phyloP scores from a whole-genome alignment of 2,888 invertebrate genomes.

The Zygogramma bicolorata region DNA sequence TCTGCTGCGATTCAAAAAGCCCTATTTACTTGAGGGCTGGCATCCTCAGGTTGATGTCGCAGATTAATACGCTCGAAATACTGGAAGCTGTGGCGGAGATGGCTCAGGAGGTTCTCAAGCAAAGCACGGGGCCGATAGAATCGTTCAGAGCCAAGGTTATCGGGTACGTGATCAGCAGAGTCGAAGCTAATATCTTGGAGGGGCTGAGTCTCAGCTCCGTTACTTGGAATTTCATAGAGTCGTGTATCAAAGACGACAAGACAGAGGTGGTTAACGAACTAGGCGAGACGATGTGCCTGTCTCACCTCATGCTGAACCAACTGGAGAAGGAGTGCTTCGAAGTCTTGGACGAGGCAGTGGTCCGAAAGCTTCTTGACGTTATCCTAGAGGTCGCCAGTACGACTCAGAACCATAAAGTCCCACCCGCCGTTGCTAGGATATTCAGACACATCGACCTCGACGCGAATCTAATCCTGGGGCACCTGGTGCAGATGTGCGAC shows the following conservation, averaged over 20 bases:
- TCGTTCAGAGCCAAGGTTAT: constrained; percentile 54
- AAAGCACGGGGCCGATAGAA: constrained; percentile 40
- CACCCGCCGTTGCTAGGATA: constrained; percentile 72
- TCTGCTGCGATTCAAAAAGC: constrained; percentile 63
- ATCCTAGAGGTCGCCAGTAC: constrained; percentile 71
- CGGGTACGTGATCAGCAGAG: constrained; percentile 51
- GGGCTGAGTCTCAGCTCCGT: constrained; percentile 53
- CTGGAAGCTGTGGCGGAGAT: constrained; percentile 53
- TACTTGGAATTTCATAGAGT: constrained; percentile 73
- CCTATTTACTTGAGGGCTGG: constrained; percentile 66
- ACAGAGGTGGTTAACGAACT: constrained; percentile 43
- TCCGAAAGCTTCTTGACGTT: constrained; percentile 67
- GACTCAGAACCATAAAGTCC: constrained; percentile 73
- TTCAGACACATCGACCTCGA: constrained; percentile 77
- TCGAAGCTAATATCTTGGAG: constrained; percentile 52
- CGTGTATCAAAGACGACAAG: constrained; percentile 70
- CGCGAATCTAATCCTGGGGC: constrained; percentile 71
- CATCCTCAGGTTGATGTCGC: constrained; percentile 62
- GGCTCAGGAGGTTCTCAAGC: constrained; percentile 51
- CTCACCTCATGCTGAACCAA: constrained; percentile 43
- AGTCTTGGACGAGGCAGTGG: constrained; percentile 67
- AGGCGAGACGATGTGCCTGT: constrained; percentile 36
- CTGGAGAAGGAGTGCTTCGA: constrained; percentile 69
- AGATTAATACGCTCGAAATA: constrained; percentile 54
- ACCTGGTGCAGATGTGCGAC: constrained; percentile 73